Evolutionary conservation across 2,113 vertebrate genomes (phyloP), one percentile per base, ranked within the genome.

Genomic region (Sciurus niger): DNA sequence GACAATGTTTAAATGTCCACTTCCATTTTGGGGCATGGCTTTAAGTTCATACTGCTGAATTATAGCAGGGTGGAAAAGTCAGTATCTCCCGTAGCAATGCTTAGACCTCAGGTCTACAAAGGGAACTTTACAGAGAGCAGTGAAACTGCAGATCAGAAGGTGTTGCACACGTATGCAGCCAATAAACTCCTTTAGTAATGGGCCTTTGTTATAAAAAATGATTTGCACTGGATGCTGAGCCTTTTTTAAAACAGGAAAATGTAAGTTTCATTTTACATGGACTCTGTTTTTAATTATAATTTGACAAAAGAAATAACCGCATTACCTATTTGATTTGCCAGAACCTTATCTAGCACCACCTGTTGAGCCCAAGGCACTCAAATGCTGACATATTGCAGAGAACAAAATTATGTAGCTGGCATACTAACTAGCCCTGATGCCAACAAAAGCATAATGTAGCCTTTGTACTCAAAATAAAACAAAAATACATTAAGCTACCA

Each of bases 261-360:
- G 68, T 97, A 98, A 97, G 98, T 98, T 96, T 98, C 98, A 93
- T 98, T 98, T 99, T 98, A 98, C 98, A 97, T 0, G 13, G 94
- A 46, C 96, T 98, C 98, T 99, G 98, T 88, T 99, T 98, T 96
- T 97, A 98, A 99, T 99, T 99, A 99, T 96, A 98, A 98, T 98
- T 99, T 98, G 98, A 99, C 98, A 98, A 98, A 98, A 98, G 98
- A 97, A 98, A 98, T 98, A 98, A 98, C 98, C 6, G 46, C 97
- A 70, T 98, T 98, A 98, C 98, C 97, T 98, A 93, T 98, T 98
- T 98, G 98, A 99, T 98, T 98, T 99, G 98, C 98, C 98, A 99
- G 98, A 98, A 98, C 97, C 98, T 98, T 98, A 98, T 98, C 98
- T 95, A 97, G 83, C 97, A 98, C 98, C 98, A 99, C 99, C 98